These are phyloP conservation scores for Serripes groenlandicus DNA, from an alignment of 2,888 invertebrate genomes.

Conservation along the genomic window DNA sequence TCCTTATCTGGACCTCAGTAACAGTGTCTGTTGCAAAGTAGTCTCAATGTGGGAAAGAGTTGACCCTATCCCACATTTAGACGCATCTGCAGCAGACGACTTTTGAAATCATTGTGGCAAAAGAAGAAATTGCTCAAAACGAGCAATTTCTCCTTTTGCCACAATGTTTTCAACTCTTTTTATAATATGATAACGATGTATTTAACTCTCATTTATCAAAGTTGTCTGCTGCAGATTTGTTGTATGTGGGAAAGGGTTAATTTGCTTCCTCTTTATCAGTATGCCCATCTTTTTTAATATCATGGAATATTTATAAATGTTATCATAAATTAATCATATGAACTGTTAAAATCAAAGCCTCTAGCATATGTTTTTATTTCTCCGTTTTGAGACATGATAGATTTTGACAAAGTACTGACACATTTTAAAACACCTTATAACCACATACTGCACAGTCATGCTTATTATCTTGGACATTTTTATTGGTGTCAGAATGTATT, in stretches of 20 bases:
- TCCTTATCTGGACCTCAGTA: too few relatives aligned
- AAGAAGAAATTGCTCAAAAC: neutral
- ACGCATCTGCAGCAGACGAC: neutral
- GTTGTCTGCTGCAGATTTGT: too few relatives aligned
- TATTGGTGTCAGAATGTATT: too few relatives aligned
- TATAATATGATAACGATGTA: too few relatives aligned
- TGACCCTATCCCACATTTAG: neutral
- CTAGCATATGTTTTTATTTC: neutral
- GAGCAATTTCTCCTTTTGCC: conserved; percentile 1
- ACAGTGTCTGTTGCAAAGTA: too few relatives aligned
- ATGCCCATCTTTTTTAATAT: neutral
- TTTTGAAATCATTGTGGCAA: neutral
- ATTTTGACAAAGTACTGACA: neutral
- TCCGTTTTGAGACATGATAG: neutral
- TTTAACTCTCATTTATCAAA: too few relatives aligned
- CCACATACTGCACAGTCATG: neutral
- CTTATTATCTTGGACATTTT: neutral
- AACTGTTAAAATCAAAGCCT: neutral
- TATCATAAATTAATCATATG: neutral
- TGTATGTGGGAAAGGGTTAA: neutral
- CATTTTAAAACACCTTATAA: neutral
- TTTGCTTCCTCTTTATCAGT: neutral
- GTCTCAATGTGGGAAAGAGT: neutral
- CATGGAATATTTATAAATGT: neutral
- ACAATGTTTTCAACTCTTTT: neutral